These are phyloP conservation scores for Parus major DNA, from an alignment of 2,113 vertebrate species.

Conservation along the genomic window DNA sequence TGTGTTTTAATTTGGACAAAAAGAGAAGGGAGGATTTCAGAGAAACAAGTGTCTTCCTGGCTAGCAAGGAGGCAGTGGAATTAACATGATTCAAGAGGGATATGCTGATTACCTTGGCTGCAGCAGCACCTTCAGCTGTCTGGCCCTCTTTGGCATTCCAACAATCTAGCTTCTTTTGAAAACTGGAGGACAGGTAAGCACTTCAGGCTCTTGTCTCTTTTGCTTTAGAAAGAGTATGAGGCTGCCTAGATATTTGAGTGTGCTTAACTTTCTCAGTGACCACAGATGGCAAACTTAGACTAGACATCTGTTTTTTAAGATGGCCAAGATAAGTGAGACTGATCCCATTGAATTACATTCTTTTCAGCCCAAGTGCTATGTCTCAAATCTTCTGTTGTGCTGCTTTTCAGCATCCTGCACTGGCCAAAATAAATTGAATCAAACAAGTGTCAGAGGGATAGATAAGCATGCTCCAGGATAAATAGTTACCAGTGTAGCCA, in stretches of 20 bases:
- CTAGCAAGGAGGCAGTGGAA: neutral
- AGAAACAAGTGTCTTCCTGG: neutral
- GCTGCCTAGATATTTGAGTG: neutral
- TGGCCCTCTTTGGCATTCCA: neutral
- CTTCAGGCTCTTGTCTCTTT: neutral
- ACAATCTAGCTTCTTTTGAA: neutral
- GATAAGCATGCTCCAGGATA: neutral
- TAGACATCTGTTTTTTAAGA: neutral
- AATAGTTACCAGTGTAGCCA: neutral
- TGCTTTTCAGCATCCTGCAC: neutral
- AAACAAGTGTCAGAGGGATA: neutral
- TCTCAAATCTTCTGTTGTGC: neutral
- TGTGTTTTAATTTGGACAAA: neutral
- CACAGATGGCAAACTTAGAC: neutral
- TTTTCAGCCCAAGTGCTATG: neutral
- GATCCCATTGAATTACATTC: neutral
- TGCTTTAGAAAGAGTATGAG: neutral
- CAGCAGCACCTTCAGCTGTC: neutral
- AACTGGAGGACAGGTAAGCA: neutral
- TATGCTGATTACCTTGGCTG: fast-evolving
- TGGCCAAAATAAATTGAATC: neutral
- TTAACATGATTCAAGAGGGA: neutral
- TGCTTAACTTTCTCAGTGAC: neutral
- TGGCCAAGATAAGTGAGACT: neutral
- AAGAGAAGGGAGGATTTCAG: neutral